These are phyloP conservation scores for Subacronicta megacephala DNA, from an alignment of 2,888 invertebrate species.

Conservation along the genomic window DNA sequence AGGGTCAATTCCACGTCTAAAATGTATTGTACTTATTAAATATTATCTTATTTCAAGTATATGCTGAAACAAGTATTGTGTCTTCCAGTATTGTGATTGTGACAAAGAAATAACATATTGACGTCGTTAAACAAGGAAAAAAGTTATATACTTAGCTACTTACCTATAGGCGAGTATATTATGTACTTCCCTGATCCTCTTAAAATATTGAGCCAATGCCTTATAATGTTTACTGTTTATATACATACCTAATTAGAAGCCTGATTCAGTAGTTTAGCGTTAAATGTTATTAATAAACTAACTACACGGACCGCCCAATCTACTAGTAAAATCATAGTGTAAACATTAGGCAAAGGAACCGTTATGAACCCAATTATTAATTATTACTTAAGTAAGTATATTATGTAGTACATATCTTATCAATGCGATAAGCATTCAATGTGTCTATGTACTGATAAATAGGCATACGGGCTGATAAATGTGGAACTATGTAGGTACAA, in stretches of 20 bases:
- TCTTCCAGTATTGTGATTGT: too few relatives aligned
- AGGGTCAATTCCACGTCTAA: too few relatives aligned
- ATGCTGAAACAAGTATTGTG: too few relatives aligned
- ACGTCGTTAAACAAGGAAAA: conserved; percentile 9
- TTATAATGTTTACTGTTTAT: conserved; percentile 25
- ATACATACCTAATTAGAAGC: too few relatives aligned
- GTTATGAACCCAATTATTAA: conserved; percentile 6
- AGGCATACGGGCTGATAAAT: background rate
- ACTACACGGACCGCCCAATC: conserved; percentile 1
- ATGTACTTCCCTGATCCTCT: background rate
- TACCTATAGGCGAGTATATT: too few relatives aligned
- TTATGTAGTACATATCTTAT: background rate
- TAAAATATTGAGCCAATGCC: conserved; percentile 14
- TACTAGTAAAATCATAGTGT: background rate
- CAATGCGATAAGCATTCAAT: background rate
- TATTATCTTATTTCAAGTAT: too few relatives aligned
- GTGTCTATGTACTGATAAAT: background rate
- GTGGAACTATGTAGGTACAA: too few relatives aligned
- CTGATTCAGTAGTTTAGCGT: conserved; percentile 22
- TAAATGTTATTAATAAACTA: conserved; percentile 16
- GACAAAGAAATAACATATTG: too few relatives aligned
- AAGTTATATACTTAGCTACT: too few relatives aligned
- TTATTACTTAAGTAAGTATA: background rate
- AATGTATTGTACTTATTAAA: too few relatives aligned
- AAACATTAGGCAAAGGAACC: conserved; percentile 8